These are phyloP conservation scores for Gasterosteus nipponicus DNA, from an alignment of 2,113 vertebrate species.

Conservation along the genomic window DNA sequence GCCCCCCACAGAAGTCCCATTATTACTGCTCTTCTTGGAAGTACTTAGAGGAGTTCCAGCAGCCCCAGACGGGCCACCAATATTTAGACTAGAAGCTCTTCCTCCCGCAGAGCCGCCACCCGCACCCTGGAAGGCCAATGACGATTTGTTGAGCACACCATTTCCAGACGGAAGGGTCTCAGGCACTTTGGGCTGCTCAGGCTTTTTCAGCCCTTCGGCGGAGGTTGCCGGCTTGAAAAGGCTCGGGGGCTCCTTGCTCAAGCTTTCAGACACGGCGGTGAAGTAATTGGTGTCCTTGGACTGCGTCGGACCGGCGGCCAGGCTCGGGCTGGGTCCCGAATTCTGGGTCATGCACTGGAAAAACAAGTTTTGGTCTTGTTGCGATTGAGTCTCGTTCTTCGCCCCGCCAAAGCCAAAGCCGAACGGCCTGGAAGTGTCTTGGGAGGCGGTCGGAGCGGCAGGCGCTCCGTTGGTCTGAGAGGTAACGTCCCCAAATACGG, in stretches of 20 bases:
- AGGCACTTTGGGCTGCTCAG: slow-evolving; percentile 85
- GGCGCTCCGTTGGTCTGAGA: slow-evolving; percentile 88
- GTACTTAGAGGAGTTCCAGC: slow-evolving; percentile 57
- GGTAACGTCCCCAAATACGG: slow-evolving; percentile 86
- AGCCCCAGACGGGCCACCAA: slow-evolving; percentile 53
- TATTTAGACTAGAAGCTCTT: slow-evolving; percentile 52
- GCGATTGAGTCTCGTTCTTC: slow-evolving; percentile 78
- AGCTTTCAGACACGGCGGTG: slow-evolving; percentile 88
- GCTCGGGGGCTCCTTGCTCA: slow-evolving; percentile 86
- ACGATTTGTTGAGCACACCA: slow-evolving; percentile 85
- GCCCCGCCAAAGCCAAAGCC: slow-evolving; percentile 88
- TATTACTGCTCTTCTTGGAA: slow-evolving; percentile 64
- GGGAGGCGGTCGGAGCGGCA: slow-evolving; percentile 79
- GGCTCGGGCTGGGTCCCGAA: slow-evolving; percentile 80
- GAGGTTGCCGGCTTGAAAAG: slow-evolving; percentile 77
- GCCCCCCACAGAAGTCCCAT: slow-evolving; percentile 59
- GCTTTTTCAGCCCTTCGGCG: slow-evolving; percentile 76
- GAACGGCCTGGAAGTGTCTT: slow-evolving; percentile 86
- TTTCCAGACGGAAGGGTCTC: slow-evolving; percentile 87
- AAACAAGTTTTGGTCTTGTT: slow-evolving; percentile 95
- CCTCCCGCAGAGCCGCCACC: slow-evolving; percentile 62
- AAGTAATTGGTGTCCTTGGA: slow-evolving; percentile 89
- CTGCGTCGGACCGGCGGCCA: slow-evolving; percentile 59
- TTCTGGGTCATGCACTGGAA: slow-evolving; percentile 98
- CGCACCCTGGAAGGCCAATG: slow-evolving; percentile 86